Percentiles rank a stretch among this genome's conserved stretches.
Conservation (phyloP, 1,140 invertebrate genomes). For the Brachionus calyciflorus region DNA sequence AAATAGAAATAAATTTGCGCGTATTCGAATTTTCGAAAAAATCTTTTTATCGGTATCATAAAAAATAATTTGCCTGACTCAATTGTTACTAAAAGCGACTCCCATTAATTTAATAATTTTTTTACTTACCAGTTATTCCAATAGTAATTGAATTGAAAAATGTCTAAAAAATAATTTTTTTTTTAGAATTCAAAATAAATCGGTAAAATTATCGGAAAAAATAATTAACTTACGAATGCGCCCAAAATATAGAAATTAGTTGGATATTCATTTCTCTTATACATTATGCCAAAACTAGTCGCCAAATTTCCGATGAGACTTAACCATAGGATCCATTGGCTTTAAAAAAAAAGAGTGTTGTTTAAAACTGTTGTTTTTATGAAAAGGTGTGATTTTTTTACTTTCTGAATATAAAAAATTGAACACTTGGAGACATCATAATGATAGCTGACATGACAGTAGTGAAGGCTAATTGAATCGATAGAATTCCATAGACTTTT, state of each 20-base stretch:
- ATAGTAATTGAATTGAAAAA: background rate
- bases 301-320: slow-evolving; percentile 59
- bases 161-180: background rate
- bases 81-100: too few relatives aligned
- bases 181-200: slow-evolving; percentile 48
- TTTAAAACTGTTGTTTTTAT: background rate
- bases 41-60: too few relatives aligned
- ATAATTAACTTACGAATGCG: slow-evolving; percentile 57
- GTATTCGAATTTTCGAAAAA: too few relatives aligned
- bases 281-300: slow-evolving; percentile 58
- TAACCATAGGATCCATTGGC: slow-evolving; percentile 59
- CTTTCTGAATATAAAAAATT: slow-evolving; percentile 69
- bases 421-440: slow-evolving; percentile 66
- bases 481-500: slow-evolving; percentile 78
- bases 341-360: slow-evolving; percentile 38
- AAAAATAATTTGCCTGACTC: too few relatives aligned
- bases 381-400: too few relatives aligned
- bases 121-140: background rate
- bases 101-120: too few relatives aligned
- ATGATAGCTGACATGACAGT: slow-evolving; percentile 67
- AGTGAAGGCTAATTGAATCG: slow-evolving; percentile 72
- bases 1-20: too few relatives aligned
- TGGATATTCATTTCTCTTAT: slow-evolving; percentile 60
- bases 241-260: slow-evolving; percentile 61
- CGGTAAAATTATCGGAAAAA: background rate